Conservation (phyloP, 2,113 vertebrate species). For the Malurus alboscapulatus region DNA sequence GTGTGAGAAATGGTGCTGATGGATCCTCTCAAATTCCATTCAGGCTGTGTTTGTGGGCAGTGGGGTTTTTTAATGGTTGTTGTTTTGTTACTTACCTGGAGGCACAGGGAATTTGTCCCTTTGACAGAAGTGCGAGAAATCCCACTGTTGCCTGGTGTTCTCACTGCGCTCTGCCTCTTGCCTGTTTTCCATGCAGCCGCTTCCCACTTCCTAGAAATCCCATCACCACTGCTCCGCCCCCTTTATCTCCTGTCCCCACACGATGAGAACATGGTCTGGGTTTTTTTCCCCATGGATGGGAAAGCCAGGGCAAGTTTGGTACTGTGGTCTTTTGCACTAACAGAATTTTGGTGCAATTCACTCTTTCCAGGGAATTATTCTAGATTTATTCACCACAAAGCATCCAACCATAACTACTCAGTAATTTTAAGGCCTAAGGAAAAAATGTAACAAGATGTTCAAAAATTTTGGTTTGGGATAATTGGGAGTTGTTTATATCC, state of each 20-base stretch:
- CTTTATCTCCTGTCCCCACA: neutral
- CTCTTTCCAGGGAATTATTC: slow-evolving; percentile 71
- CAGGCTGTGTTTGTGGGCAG: accelerated
- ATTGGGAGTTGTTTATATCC: slow-evolving; percentile 61
- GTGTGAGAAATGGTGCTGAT: neutral
- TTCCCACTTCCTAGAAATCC: slow-evolving; percentile 45
- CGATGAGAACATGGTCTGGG: neutral
- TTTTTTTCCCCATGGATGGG: neutral
- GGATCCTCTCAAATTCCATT: neutral
- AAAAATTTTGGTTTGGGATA: slow-evolving; percentile 61
- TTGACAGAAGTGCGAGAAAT: neutral
- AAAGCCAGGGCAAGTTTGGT: neutral
- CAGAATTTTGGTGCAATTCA: slow-evolving; percentile 9
- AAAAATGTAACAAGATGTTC: slow-evolving; percentile 68
- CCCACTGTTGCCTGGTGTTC: accelerated
- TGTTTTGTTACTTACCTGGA: neutral
- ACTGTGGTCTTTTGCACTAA: slow-evolving; percentile 38
- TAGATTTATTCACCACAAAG: slow-evolving; percentile 69
- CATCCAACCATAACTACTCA: slow-evolving; percentile 65
- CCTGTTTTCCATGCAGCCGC: neutral
- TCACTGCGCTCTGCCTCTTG: neutral
- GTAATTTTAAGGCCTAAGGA: slow-evolving; percentile 67
- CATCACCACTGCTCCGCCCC: neutral
- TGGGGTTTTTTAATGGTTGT: neutral
- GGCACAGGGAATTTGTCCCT: neutral